These are phyloP conservation scores for Amblyteles armatorius DNA, from an alignment of 2,888 invertebrate genomes.

Conservation along the genomic window DNA sequence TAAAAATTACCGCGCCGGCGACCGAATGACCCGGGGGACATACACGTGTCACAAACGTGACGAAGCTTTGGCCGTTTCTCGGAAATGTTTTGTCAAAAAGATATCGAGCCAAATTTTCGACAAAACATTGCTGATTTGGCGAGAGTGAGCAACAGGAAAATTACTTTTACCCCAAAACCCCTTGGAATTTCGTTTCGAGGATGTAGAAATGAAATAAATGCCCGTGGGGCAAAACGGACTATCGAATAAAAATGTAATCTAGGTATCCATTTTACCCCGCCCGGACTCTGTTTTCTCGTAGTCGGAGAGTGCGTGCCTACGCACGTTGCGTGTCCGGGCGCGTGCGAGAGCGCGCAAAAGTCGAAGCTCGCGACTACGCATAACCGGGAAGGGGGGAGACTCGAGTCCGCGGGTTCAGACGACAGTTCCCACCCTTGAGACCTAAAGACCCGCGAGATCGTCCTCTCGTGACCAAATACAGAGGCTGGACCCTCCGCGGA, in stretches of 20 bases:
- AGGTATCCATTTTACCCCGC: no score
- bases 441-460: constrained; percentile 68
- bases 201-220: no score
- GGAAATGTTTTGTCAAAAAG: background rate
- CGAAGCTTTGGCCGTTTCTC: background rate
- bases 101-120: background rate
- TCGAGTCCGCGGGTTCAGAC: constrained; percentile 47
- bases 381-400: constrained; percentile 10
- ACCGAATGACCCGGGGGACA: background rate
- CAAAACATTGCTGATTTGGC: no score
- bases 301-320: background rate
- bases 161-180: background rate
- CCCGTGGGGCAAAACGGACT: no score
- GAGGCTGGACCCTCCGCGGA: constrained; percentile 67
- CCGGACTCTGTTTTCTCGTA: background rate
- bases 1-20: background rate
- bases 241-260: no score
- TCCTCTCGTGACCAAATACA: constrained; percentile 72
- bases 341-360: constrained; percentile 58
- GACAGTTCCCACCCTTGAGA: constrained; percentile 73
- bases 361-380: constrained; percentile 16
- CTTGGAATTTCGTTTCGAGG: no score
- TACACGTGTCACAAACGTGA: background rate
- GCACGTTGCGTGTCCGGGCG: constrained; percentile 26
- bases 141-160: background rate